These are phyloP conservation scores for Sebastes glaucus DNA, from an alignment of 2,797 vertebrate species.

Conservation along the genomic window DNA sequence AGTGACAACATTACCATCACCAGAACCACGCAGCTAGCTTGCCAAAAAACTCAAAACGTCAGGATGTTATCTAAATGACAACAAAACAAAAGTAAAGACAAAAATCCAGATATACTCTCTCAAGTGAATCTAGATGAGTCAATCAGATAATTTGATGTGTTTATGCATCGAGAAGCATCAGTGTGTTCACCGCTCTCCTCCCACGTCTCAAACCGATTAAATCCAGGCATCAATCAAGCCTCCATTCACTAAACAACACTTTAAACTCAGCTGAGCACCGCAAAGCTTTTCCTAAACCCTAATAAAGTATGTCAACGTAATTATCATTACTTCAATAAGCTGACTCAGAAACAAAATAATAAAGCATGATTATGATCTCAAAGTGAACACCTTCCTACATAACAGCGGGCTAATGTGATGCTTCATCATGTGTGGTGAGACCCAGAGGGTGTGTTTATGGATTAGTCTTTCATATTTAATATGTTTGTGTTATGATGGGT, in stretches of 20 bases:
- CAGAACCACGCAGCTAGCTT: not conserved
- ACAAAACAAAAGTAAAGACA: not conserved
- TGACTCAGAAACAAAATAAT: conserved; percentile 10
- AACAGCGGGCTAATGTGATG: not conserved
- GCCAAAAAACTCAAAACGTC: not conserved
- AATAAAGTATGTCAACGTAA: not conserved
- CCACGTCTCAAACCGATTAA: not conserved
- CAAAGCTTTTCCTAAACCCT: not conserved
- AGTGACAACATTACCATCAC: not conserved
- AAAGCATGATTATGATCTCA: conserved; percentile 24
- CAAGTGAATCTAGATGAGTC: not conserved
- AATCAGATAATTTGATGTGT: conserved; percentile 6
- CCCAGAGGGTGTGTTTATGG: not conserved
- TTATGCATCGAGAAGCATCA: not conserved
- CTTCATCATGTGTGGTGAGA: not conserved
- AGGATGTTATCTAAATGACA: not conserved
- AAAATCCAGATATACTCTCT: not conserved
- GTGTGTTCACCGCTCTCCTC: not conserved
- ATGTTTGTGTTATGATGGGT: conserved; percentile 6
- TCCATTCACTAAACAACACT: conserved; percentile 6
- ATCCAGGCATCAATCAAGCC: conserved; percentile 27
- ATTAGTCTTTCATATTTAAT: conserved; percentile 17
- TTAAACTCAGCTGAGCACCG: not conserved
- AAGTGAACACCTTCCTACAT: conserved; percentile 25
- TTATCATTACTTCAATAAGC: conserved; percentile 21